Base-by-base conservation (phyloP, 2,888 invertebrate genomes). In the Callimorpha dominula region DNA sequence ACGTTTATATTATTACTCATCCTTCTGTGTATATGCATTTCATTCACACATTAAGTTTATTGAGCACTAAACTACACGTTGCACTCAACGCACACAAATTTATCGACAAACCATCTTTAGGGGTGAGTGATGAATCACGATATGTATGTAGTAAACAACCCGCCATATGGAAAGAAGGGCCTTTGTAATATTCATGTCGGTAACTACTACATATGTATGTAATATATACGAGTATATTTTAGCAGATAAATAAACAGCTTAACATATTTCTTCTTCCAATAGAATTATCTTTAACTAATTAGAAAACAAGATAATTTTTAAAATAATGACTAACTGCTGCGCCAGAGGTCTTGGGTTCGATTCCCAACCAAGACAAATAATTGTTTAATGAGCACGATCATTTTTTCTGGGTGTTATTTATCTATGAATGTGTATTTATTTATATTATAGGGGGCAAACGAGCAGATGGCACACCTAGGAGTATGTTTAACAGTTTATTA, bases 51-150 rank as follows among this genome's bases (percentile, higher is more conserved):
- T 70, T 46, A 31, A 46, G 46, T 69, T 73, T 68, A 69, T 73
- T 69, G 57, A 5, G 9, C 42, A 72, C 14, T 40, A 65, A 68
- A 46, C 69, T 62, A 60, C 49, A 52, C 52, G 54, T 70, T 69
- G 42, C 65, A n/a, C 40, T 15, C 42, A 40, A 40, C 31, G n/a
- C n/a, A 17, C 6, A 50, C 20, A 31, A 75, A 68, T 78, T 78
- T 83, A 83, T 83, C 82, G 75, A 73, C 54, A 57, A 14, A 67
- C 70, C 73, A 83, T 83, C 81, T 81, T 76, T 70, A 79, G 81
- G 85, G 85, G 79, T 81, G 73, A 72, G 46, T 70, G 78, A 75
- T 85, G 85, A 85, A 85, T 85, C 85, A 84, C 78, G 54, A 75
- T 67, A 64, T 68, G 72, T 46, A 65, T 20, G 0, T 15, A 52